Conservation (phyloP, 2,797 vertebrate genomes). For the Microchirus variegatus region DNA sequence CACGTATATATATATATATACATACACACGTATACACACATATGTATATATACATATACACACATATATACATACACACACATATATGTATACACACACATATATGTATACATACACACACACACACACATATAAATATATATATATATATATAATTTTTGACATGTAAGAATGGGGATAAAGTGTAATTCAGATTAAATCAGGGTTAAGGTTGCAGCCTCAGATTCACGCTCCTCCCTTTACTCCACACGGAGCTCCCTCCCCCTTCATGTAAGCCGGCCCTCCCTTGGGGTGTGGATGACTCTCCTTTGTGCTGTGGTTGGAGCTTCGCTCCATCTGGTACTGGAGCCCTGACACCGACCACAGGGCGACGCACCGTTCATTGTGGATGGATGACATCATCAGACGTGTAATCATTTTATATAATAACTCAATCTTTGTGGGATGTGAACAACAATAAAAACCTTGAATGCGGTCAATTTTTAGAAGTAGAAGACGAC, state of each 20-base stretch:
- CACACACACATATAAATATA: too few relatives aligned
- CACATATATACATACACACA: too few relatives aligned
- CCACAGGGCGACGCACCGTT: constrained; percentile 26
- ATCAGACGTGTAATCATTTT: not conserved
- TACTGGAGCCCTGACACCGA: constrained; percentile 58
- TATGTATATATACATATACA: too few relatives aligned
- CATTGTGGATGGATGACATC: constrained; percentile 1
- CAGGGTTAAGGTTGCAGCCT: constrained; percentile 26
- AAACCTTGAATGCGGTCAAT: constrained; percentile 6
- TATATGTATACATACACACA: too few relatives aligned
- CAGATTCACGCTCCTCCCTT: constrained; percentile 30
- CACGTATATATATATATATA: too few relatives aligned
- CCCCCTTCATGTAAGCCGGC: constrained; percentile 42
- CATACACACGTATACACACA: too few relatives aligned
- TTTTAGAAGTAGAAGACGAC: too few relatives aligned
- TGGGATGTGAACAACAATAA: not conserved
- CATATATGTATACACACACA: too few relatives aligned
- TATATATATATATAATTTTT: too few relatives aligned
- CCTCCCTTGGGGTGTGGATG: constrained; percentile 50
- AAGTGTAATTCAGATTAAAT: constrained; percentile 3
- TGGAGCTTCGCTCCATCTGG: constrained; percentile 76
- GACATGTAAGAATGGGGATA: not conserved
- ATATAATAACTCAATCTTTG: not conserved
- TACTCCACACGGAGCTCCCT: constrained; percentile 10
- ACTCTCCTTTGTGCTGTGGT: constrained; percentile 65